Conservation (phyloP, 2,888 invertebrate species). For the Dione vanillae region DNA sequence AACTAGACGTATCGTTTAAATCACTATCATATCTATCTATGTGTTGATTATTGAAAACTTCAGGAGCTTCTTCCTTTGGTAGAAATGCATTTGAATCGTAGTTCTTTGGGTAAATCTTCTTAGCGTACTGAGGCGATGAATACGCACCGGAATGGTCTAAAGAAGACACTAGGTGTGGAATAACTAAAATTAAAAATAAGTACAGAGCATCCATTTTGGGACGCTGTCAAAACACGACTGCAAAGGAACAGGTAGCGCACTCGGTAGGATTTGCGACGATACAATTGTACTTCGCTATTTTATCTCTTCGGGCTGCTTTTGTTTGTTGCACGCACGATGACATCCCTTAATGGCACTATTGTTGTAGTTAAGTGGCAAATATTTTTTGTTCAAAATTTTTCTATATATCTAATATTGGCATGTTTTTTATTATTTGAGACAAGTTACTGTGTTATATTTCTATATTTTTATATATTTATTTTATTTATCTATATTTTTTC, state of each 20-base stretch:
- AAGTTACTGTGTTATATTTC: neutral
- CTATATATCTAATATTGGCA: neutral
- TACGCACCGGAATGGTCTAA: constrained; percentile 80
- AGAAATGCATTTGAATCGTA: constrained; percentile 67
- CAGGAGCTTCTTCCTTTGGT: constrained; percentile 65
- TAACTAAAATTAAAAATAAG: constrained; percentile 53
- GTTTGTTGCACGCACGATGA: constrained; percentile 81
- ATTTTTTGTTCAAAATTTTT: constrained; percentile 11
- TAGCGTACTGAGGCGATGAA: constrained; percentile 81
- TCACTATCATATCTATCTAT: constrained; percentile 64
- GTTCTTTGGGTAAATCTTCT: constrained; percentile 74
- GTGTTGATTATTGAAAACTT: constrained; percentile 57
- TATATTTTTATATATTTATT: neutral
- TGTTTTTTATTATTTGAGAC: neutral
- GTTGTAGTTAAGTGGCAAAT: constrained; percentile 67
- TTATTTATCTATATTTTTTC: no score
- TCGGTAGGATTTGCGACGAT: constrained; percentile 62
- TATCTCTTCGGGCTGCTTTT: constrained; percentile 79
- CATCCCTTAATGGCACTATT: constrained; percentile 78
- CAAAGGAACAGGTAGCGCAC: constrained; percentile 65
- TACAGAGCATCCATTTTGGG: constrained; percentile 66
- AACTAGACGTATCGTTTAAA: constrained; percentile 61
- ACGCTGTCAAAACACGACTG: constrained; percentile 50
- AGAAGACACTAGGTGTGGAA: constrained; percentile 48
- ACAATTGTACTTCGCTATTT: constrained; percentile 65